Percentiles rank a stretch among this genome's conserved stretches.
Conservation (phyloP, 1,140 invertebrate species). For the Drosophila equinoxialis region DNA sequence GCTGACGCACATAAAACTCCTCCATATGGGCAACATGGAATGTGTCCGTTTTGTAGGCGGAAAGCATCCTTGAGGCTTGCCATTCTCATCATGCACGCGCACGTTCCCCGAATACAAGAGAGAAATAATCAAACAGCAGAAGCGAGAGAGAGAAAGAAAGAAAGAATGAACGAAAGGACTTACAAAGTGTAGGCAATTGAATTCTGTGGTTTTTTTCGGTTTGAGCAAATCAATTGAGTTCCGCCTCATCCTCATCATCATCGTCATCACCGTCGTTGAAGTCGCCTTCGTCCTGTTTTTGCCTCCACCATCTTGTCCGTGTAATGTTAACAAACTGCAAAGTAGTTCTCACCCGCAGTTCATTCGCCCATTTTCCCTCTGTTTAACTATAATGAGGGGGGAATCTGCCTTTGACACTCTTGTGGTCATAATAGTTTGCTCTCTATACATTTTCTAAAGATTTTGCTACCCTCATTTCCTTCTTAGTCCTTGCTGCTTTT, state of each 20-base stretch:
- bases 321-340: constrained; percentile 66
- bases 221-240: constrained; percentile 73
- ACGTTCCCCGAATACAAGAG: constrained; percentile 29
- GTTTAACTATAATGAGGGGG: constrained; percentile 36
- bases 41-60: constrained; percentile 4
- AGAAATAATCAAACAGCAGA: constrained; percentile 7
- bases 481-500: constrained; percentile 37
- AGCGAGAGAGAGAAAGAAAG: neutral
- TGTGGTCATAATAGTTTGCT: constrained; percentile 67
- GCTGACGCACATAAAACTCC: constrained; percentile 67
- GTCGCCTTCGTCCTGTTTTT: neutral
- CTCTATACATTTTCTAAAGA: constrained; percentile 65
- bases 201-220: constrained; percentile 45
- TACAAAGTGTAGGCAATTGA: constrained; percentile 45
- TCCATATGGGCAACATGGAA: constrained; percentile 11
- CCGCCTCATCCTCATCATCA: neutral
- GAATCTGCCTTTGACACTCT: constrained; percentile 71
- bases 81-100: constrained; percentile 47
- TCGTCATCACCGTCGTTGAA: too few species aligned
- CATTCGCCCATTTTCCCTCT: constrained; percentile 59
- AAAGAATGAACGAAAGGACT: constrained; percentile 12
- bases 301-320: constrained; percentile 4
- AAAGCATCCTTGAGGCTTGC: constrained; percentile 51
- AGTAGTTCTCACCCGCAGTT: constrained; percentile 66
- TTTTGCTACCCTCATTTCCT: constrained; percentile 42